Evolutionary conservation across 2,888 invertebrate genomes (phyloP).

Genomic region (Pachycephus smyrnensis): DNA sequence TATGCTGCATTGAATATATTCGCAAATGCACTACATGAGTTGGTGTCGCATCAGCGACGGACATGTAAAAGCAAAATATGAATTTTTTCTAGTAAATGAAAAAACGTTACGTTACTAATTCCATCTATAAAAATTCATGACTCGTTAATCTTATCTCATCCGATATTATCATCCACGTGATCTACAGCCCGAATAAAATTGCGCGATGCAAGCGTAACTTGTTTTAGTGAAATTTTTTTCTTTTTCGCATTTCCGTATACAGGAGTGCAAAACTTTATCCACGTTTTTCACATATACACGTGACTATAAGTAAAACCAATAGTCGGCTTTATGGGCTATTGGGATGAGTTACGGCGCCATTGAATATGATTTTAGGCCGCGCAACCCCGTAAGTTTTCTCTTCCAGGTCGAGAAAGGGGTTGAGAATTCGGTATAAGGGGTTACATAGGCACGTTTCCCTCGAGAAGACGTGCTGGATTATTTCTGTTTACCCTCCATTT

Average conservation of each 20-base stretch:
- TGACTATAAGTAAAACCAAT: slow-evolving; percentile 5
- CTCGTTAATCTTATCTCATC: neutral
- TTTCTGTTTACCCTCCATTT: slow-evolving; percentile 33
- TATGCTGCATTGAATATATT: too few species aligned
- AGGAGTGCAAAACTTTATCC: neutral
- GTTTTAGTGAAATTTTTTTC: neutral
- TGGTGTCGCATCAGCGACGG: neutral
- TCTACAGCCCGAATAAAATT: neutral
- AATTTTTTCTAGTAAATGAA: neutral
- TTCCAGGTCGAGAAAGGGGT: neutral
- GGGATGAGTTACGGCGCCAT: slow-evolving; percentile 9
- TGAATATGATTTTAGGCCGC: slow-evolving; percentile 18
- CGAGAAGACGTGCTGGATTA: slow-evolving; percentile 24
- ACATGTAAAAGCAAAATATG: neutral
- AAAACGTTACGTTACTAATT: neutral
- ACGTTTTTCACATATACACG: neutral
- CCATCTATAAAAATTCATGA: neutral
- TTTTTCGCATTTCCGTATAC: neutral
- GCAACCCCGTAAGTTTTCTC: slow-evolving; percentile 8
- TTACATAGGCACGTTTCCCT: slow-evolving; percentile 3
- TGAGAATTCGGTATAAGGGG: slow-evolving; percentile 6
- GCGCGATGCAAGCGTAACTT: neutral
- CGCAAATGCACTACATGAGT: too few species aligned
- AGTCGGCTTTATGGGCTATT: slow-evolving; percentile 4
- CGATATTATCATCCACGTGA: neutral